phyloP scores from a whole-genome alignment of 2,113 vertebrate genomes.

The Hystrix brachyura region DNA sequence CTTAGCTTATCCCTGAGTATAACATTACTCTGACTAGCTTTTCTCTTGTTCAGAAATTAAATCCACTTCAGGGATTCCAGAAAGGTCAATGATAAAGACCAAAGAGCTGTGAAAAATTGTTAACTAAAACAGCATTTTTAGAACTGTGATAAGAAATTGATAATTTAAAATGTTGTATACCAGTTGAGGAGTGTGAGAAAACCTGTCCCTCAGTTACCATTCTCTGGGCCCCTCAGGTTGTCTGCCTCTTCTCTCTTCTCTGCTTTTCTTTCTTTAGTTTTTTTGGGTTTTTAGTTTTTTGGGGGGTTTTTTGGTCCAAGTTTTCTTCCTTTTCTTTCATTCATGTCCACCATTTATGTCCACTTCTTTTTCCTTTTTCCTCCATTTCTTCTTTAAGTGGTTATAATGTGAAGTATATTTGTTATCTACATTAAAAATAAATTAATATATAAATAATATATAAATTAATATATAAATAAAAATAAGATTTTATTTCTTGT shows the following conservation, averaged over 20 bases:
- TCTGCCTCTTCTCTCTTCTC: background rate
- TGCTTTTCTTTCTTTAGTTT: background rate
- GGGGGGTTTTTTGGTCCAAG: background rate
- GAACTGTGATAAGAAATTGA: background rate
- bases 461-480: background rate
- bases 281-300: background rate
- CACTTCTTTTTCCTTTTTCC: background rate
- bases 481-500: conserved; percentile 7
- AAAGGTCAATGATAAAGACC: conserved; percentile 8
- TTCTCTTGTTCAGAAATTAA: conserved; percentile 37
- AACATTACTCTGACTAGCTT: background rate
- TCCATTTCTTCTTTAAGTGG: background rate
- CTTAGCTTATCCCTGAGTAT: background rate
- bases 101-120: background rate
- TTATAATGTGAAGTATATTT: conserved; percentile 33
- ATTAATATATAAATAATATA: no score
- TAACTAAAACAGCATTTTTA: background rate
- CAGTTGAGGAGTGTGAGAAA: background rate
- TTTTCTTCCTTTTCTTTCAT: background rate
- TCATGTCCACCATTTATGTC: background rate
- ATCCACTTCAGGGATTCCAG: background rate
- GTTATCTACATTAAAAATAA: background rate
- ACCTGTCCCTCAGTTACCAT: background rate
- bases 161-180: background rate
- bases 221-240: background rate